Conservation (phyloP, 2,888 invertebrate genomes). For the Drosophila peninsularis region DNA sequence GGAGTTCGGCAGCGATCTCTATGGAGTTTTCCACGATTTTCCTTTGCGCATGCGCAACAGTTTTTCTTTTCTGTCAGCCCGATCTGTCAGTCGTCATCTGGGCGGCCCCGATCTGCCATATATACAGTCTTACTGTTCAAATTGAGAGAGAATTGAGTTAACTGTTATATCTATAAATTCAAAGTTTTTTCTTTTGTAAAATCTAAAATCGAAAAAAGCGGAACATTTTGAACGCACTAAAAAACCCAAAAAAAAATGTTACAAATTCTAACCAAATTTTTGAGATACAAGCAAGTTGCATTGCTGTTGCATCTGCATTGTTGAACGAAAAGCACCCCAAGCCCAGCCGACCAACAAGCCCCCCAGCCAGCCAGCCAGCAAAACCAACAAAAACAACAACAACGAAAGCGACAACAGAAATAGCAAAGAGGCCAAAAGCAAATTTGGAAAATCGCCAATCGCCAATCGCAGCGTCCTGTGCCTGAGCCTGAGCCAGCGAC, state of each 20-base stretch:
- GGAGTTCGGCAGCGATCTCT: no score
- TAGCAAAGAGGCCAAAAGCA: background rate
- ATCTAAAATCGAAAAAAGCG: conserved; percentile 23
- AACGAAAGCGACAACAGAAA: background rate
- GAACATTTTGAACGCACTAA: conserved; percentile 25
- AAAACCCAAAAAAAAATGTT: conserved; percentile 34
- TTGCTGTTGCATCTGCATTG: conserved; percentile 64
- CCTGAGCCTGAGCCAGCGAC: conserved; percentile 17
- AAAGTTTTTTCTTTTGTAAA: conserved; percentile 19
- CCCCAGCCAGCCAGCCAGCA: background rate
- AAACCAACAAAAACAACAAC: background rate
- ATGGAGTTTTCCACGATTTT: background rate
- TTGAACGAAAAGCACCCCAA: conserved; percentile 17
- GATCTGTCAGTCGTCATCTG: background rate
- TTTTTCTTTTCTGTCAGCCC: background rate
- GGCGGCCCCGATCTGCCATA: background rate
- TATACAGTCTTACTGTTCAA: background rate
- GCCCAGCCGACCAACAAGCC: background rate
- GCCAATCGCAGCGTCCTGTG: conserved; percentile 24
- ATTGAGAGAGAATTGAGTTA: conserved; percentile 34
- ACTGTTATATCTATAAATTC: conserved; percentile 35
- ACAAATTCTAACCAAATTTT: conserved; percentile 46
- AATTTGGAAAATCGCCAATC: conserved; percentile 2
- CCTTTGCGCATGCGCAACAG: conserved; percentile 6
- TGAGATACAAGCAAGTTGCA: conserved; percentile 55